These are phyloP conservation scores for Conomelus anceps DNA, from an alignment of 2,888 invertebrate genomes.

Conservation along the genomic window DNA sequence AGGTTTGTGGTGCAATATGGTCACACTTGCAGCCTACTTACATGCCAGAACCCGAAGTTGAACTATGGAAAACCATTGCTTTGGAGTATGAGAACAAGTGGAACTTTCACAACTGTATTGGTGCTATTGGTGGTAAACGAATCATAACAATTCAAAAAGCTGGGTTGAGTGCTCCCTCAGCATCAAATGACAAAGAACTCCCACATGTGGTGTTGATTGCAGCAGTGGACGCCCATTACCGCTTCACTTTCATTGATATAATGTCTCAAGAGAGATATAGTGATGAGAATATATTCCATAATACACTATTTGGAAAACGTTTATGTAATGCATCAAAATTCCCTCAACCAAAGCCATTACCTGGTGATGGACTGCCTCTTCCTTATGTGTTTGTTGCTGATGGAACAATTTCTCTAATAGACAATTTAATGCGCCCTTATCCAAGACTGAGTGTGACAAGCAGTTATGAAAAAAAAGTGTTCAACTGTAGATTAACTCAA, in stretches of 20 bases:
- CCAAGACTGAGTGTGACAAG: not conserved
- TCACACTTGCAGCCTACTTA: not conserved
- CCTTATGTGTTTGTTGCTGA: not conserved
- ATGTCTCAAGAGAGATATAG: not conserved
- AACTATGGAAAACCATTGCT: not conserved
- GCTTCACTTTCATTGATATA: not conserved
- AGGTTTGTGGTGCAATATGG: not conserved
- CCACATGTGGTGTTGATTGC: not conserved
- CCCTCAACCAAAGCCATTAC: not conserved
- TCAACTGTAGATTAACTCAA: not conserved
- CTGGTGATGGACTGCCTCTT: not conserved
- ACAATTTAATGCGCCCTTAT: not conserved
- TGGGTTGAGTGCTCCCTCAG: not conserved
- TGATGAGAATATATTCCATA: not conserved
- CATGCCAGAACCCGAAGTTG: not conserved
- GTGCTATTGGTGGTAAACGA: not conserved
- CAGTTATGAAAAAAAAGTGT: not conserved
- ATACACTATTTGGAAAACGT: not conserved
- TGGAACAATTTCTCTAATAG: not conserved
- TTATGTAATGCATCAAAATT: not conserved
- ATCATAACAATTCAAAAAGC: not conserved
- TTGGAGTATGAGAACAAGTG: not conserved
- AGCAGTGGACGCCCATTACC: not conserved
- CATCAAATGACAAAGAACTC: not conserved
- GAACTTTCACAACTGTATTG: not conserved